These are phyloP conservation scores for Siphonodentalium dalli DNA, from an alignment of 2,888 invertebrate species.

Conservation along the genomic window DNA sequence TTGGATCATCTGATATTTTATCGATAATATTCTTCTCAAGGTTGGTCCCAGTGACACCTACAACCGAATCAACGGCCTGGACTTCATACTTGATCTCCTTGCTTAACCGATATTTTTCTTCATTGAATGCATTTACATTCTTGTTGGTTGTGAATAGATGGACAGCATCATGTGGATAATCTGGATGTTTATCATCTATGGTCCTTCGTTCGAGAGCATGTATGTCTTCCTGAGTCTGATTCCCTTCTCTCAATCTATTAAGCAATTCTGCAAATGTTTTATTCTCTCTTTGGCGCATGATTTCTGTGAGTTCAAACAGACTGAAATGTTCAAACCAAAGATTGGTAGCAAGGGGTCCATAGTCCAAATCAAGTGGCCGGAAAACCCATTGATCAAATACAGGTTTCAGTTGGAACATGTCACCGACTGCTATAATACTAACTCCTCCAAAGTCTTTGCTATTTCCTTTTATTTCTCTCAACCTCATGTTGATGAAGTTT, in stretches of 20 bases:
- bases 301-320: conserved; percentile 15
- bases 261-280: conserved; percentile 27
- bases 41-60: conserved; percentile 8
- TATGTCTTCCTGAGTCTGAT: conserved; percentile 19
- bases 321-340: conserved; percentile 9
- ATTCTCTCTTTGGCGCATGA: conserved; percentile 35
- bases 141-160: conserved; percentile 19
- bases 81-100: conserved; percentile 6
- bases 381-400: conserved; percentile 19
- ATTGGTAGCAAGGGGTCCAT: conserved; percentile 8
- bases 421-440: conserved; percentile 28
- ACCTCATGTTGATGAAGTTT: conserved; percentile 22
- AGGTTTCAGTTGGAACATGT: conserved; percentile 24
- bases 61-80: conserved; percentile 18
- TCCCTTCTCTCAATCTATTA: conserved; percentile 27
- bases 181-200: neutral
- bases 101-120: neutral
- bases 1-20: conserved; percentile 26
- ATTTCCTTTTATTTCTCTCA: conserved; percentile 27
- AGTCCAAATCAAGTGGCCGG: neutral
- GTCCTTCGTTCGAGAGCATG: conserved; percentile 2
- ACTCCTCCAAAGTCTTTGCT: conserved; percentile 27
- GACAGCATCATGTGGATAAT: conserved; percentile 1
- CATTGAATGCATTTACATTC: conserved; percentile 14
- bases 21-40: conserved; percentile 14